Evolutionary conservation across 2,888 invertebrate species (phyloP).

Genomic region (Spatulosminthurus flaviceps): DNA sequence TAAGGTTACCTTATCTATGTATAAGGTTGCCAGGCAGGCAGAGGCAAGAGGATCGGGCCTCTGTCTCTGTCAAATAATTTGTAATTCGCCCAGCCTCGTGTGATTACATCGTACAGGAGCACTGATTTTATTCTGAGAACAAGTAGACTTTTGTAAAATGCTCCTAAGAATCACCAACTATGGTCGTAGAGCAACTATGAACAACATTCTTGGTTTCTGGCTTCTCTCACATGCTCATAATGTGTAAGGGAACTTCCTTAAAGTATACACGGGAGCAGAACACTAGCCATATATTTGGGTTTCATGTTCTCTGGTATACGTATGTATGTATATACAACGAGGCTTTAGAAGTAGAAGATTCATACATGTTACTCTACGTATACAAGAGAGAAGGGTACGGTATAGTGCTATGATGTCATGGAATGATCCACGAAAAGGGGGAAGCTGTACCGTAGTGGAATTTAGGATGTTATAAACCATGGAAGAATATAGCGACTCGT

Average conservation of each 20-base stretch:
- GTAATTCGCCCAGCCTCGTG: conserved; percentile 59
- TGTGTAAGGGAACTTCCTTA: background rate
- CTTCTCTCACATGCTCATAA: background rate
- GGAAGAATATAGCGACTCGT: background rate
- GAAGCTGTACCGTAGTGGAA: background rate
- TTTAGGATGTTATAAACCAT: conserved; percentile 1
- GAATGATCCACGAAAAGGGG: conserved; percentile 10
- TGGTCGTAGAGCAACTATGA: background rate
- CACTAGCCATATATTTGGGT: no score
- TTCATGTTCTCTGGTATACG: no score
- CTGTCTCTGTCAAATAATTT: conserved; percentile 61
- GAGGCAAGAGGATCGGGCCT: conserved; percentile 43
- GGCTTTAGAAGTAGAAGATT: no score
- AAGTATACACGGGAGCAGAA: no score
- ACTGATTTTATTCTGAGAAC: conserved; percentile 35
- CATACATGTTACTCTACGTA: no score
- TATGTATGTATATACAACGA: no score
- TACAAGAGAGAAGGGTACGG: background rate
- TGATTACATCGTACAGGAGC: conserved; percentile 50
- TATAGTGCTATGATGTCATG: background rate
- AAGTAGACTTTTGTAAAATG: background rate
- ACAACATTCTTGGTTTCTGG: background rate
- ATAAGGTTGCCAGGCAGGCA: conserved; percentile 11
- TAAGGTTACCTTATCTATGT: background rate
- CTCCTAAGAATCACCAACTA: conserved; percentile 10